Evolutionary conservation across 2,888 invertebrate genomes (phyloP).

Genomic region (Itoplectis maculator): DNA sequence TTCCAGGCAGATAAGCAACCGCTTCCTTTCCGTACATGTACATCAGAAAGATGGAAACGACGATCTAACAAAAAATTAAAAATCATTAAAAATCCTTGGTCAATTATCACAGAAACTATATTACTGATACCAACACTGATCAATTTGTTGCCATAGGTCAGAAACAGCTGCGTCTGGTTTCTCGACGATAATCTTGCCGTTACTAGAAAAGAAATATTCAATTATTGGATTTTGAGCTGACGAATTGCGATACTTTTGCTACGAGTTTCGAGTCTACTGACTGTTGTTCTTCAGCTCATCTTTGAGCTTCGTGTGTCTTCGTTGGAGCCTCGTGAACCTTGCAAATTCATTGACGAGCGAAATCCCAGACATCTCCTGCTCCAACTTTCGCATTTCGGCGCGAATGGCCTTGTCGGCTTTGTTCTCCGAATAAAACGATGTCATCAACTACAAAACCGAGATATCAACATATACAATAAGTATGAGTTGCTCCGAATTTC

Average conservation of each 20-base stretch:
- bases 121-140: slow-evolving; percentile 77
- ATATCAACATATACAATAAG: slow-evolving; percentile 14
- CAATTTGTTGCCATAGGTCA: slow-evolving; percentile 74
- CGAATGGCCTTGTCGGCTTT: slow-evolving; percentile 72
- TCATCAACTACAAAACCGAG: slow-evolving; percentile 72
- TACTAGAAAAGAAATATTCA: slow-evolving; percentile 69
- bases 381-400: slow-evolving; percentile 75
- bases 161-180: slow-evolving; percentile 69
- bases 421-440: slow-evolving; percentile 70
- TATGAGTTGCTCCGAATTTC: too few species aligned
- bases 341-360: slow-evolving; percentile 84
- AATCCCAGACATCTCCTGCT: slow-evolving; percentile 79
- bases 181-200: slow-evolving; percentile 68
- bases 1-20: slow-evolving; percentile 77
- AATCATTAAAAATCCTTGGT: neutral
- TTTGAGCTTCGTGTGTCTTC: slow-evolving; percentile 80
- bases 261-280: slow-evolving; percentile 64
- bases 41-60: slow-evolving; percentile 72
- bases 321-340: slow-evolving; percentile 82
- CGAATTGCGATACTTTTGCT: slow-evolving; percentile 1
- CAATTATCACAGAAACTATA: neutral
- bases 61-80: slow-evolving; percentile 69
- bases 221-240: neutral
- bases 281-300: slow-evolving; percentile 78
- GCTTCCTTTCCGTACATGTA: slow-evolving; percentile 77